phyloP scores from a whole-genome alignment of 2,888 invertebrate genomes.

The Abrostola tripartita region DNA sequence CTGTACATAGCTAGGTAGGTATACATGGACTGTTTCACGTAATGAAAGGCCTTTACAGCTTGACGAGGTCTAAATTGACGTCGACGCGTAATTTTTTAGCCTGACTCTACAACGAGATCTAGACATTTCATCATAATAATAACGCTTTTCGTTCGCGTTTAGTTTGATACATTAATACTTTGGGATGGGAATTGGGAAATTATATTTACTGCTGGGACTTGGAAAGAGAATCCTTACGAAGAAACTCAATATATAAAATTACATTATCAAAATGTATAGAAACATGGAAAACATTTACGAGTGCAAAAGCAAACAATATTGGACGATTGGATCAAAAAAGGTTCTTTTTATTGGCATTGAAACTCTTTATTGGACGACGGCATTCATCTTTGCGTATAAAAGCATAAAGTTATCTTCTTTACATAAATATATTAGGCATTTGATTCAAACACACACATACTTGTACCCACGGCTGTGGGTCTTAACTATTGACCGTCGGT shows the following conservation, averaged over 20 bases:
- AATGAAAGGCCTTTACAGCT: conserved; percentile 31
- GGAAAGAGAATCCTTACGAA: background rate
- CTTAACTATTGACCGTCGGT: too few relatives aligned
- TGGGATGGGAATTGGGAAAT: too few relatives aligned
- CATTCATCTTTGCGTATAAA: background rate
- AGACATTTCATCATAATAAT: background rate
- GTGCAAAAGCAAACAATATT: conserved; percentile 1
- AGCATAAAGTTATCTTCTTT: background rate
- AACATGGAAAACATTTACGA: background rate
- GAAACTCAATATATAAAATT: conserved; percentile 5
- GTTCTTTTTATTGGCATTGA: background rate
- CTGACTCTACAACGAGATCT: conserved; percentile 6
- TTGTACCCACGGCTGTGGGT: too few relatives aligned
- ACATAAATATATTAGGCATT: background rate
- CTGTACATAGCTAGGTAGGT: conserved; percentile 8
- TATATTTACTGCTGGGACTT: background rate
- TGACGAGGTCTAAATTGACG: conserved; percentile 9
- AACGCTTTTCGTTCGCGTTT: too few relatives aligned
- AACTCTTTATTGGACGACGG: background rate
- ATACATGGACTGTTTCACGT: conserved; percentile 6
- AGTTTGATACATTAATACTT: too few relatives aligned
- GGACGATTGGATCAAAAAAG: background rate
- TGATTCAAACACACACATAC: too few relatives aligned
- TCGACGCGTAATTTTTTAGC: conserved; percentile 12
- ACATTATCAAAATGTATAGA: background rate